Percentiles rank a stretch among this genome's conserved stretches.
Evolutionary conservation across 2,113 vertebrate genomes (phyloP).

Genomic region (Tympanuchus pallidicinctus): DNA sequence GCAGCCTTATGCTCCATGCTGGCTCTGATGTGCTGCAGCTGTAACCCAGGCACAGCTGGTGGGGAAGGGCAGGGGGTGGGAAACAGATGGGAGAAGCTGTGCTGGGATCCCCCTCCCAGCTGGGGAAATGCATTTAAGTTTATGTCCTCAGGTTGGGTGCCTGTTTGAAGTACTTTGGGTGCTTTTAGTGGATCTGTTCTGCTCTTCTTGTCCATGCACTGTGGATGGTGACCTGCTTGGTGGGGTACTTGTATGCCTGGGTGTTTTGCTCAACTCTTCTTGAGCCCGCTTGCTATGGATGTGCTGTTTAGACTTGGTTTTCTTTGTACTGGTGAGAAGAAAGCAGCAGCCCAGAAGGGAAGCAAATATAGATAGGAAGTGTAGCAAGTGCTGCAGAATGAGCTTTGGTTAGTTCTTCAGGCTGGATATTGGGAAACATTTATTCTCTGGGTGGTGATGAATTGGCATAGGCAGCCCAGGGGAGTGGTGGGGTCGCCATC

Average conservation of each 20-base stretch:
- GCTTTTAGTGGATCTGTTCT: background rate
- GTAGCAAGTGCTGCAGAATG: background rate
- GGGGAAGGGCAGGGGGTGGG: background rate
- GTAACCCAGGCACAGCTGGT: background rate
- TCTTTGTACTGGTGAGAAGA: background rate
- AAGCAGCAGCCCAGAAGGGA: background rate
- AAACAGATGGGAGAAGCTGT: background rate
- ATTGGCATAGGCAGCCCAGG: too few species aligned
- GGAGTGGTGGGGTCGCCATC: too few species aligned
- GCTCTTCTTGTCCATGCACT: background rate
- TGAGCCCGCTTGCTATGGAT: background rate
- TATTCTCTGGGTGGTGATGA: too few species aligned
- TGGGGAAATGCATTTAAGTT: background rate
- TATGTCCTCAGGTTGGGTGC: background rate
- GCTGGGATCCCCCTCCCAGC: background rate
- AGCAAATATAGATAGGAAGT: background rate
- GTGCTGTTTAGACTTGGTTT: background rate
- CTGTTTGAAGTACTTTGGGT: background rate
- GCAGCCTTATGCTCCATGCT: background rate
- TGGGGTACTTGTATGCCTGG: background rate
- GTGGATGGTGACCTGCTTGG: accelerated
- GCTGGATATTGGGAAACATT: too few species aligned
- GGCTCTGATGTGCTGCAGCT: accelerated
- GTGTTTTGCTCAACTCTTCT: background rate
- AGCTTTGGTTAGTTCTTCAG: background rate